phyloP scores from a whole-genome alignment of 2,113 vertebrate genomes.

The Ochotona curzoniae region DNA sequence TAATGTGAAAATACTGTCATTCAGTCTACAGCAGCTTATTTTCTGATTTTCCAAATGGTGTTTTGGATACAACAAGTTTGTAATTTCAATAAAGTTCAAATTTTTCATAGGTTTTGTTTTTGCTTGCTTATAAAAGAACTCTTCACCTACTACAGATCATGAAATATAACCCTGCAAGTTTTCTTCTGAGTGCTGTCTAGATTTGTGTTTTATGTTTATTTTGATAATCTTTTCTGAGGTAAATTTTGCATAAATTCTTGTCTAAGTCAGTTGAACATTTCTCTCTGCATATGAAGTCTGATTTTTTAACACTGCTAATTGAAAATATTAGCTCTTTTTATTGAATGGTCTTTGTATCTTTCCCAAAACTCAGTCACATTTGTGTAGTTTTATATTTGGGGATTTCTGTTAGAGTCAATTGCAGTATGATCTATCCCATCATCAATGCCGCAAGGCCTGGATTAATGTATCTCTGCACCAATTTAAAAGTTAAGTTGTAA shows the following conservation, averaged over 20 bases:
- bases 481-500: neutral
- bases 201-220: slow-evolving; percentile 34
- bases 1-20: neutral
- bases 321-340: neutral
- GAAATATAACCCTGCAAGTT: neutral
- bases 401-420: neutral
- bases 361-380: neutral
- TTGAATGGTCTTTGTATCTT: neutral
- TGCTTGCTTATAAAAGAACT: neutral
- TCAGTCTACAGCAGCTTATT: neutral
- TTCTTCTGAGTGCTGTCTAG: slow-evolving; percentile 31
- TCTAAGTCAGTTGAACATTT: neutral
- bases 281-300: neutral
- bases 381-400: neutral
- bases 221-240: neutral
- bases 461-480: neutral
- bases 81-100: slow-evolving; percentile 24
- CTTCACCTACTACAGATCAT: neutral
- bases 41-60: neutral
- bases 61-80: neutral
- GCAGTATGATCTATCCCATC: neutral
- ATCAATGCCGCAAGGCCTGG: neutral
- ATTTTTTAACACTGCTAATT: neutral
- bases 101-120: neutral
- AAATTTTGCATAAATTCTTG: neutral